phyloP scores from a whole-genome alignment of 1,140 invertebrate genomes.

The Drosophila auraria region DNA sequence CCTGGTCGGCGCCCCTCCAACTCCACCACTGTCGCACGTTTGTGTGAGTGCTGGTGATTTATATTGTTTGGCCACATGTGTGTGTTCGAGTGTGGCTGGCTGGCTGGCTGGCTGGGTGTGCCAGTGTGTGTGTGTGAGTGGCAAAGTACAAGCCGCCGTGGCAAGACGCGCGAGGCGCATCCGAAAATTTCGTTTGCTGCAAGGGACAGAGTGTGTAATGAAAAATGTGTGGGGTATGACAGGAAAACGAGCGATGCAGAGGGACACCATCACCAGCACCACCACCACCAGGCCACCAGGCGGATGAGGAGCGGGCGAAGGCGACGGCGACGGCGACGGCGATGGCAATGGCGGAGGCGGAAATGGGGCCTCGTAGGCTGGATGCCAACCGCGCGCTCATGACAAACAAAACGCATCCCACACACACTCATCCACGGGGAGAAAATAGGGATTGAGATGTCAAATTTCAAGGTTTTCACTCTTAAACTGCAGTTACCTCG shows the following conservation, averaged over 20 bases:
- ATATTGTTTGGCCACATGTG: constrained; percentile 53
- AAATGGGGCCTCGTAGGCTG: constrained; percentile 42
- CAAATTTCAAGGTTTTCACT: no score
- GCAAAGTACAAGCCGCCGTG: constrained; percentile 58
- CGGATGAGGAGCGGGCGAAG: no score
- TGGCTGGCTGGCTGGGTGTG: constrained; percentile 13
- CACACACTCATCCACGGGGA: constrained; percentile 27
- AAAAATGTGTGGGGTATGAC: constrained; percentile 56
- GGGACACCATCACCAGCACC: constrained; percentile 17
- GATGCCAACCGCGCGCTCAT: constrained; percentile 54
- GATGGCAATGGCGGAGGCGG: constrained; percentile 15
- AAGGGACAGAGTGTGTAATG: constrained; percentile 63
- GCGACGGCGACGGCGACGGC: neutral
- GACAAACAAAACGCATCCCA: constrained; percentile 56
- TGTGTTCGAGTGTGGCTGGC: constrained; percentile 31
- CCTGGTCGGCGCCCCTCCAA: constrained; percentile 25
- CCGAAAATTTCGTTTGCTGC: constrained; percentile 62
- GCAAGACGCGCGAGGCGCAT: constrained; percentile 57
- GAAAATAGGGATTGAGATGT: neutral
- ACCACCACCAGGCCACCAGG: no score
- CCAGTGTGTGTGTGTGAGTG: constrained; percentile 21
- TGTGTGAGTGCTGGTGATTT: constrained; percentile 55
- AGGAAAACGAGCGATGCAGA: constrained; percentile 49
- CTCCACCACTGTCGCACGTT: constrained; percentile 40
- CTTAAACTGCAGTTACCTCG: no score